A percentile compares a stretch with the other conserved stretches of the same genome.
These are phyloP conservation scores for Labeo calbasu DNA, from an alignment of 2,797 vertebrate species.

Conservation along the genomic window DNA sequence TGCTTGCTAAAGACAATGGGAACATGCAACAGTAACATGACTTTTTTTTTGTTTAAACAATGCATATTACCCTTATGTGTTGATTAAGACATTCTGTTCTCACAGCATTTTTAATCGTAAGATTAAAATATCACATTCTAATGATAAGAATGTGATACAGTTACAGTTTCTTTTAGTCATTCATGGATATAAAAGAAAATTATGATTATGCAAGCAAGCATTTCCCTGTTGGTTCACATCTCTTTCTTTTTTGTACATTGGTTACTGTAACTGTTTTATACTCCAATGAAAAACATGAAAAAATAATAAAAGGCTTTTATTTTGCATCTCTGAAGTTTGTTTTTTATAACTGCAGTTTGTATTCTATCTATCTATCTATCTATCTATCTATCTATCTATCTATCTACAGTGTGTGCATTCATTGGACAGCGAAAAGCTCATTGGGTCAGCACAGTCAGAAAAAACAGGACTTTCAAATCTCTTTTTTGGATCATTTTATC, in stretches of 20 bases:
- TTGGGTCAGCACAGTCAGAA: no score
- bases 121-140: background rate
- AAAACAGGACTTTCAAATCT: no score
- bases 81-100: conserved; percentile 69
- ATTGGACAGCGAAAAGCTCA: no score
- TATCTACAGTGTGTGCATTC: background rate
- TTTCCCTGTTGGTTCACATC: conserved; percentile 49
- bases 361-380: background rate
- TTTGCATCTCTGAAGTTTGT: conserved; percentile 58
- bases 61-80: conserved; percentile 66
- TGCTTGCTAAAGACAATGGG: conserved; percentile 2
- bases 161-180: conserved; percentile 16
- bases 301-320: conserved; percentile 72
- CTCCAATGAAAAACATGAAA: conserved; percentile 69
- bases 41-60: conserved; percentile 56
- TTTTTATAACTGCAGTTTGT: background rate
- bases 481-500: no score
- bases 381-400: background rate
- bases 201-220: conserved; percentile 61
- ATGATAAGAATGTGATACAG: conserved; percentile 56
- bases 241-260: conserved; percentile 77
- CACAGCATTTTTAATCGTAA: conserved; percentile 13
- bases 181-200: conserved; percentile 58
- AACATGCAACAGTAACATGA: conserved; percentile 40
- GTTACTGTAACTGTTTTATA: conserved; percentile 80